Base-by-base conservation (phyloP, 2,888 invertebrate species). In the Lithosia quadra region DNA sequence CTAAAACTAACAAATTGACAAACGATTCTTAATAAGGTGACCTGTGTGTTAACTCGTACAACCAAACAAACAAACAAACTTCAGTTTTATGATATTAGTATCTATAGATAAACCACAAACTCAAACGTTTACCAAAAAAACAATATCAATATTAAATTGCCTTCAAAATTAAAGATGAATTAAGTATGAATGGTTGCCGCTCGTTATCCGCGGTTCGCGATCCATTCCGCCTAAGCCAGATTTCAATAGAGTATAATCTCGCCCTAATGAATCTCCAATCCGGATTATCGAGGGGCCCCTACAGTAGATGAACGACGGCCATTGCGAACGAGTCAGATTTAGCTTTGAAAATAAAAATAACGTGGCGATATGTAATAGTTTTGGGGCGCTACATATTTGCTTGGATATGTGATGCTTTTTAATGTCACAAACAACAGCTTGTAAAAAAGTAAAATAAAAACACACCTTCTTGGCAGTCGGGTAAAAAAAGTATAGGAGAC, bases 201-300 rank as follows among this genome's bases (percentile, higher is more conserved):
- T 69, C 65, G 69, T 55, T 65, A 68, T 66, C 65, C 65, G 75
- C 70, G 73, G 73, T 75, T 80, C 81, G 82, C 84, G 80, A 81
- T 87, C 81, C 83, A 83, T 81, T 85, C 84, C 88, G 90, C 87
- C 89, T 91, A 91, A 92, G 93, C 92, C 90, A 93, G 94, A 95
- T 95, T 95, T 95, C 95, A 95, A 95, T 95, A 92, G 94, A 92
- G 91, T 89, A 93, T 95, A 95, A 95, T 95, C 95, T 94, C 91
- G 88, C 91, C 92, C 94, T 95, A 95, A 95, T 95, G 95, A 95
- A 95, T 95, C 95, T 92, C 90, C 91, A 90, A 94, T 94, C 94
- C 95, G 95, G 95, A 95, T 95, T 94, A 95, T 82, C 84, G 87
- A 86, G 87, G 88, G 88, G 84, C 89, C 90, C 90, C 90, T 89